Evolutionary conservation across 1,140 invertebrate genomes (phyloP).

Genomic region (Drosophila burlai): DNA sequence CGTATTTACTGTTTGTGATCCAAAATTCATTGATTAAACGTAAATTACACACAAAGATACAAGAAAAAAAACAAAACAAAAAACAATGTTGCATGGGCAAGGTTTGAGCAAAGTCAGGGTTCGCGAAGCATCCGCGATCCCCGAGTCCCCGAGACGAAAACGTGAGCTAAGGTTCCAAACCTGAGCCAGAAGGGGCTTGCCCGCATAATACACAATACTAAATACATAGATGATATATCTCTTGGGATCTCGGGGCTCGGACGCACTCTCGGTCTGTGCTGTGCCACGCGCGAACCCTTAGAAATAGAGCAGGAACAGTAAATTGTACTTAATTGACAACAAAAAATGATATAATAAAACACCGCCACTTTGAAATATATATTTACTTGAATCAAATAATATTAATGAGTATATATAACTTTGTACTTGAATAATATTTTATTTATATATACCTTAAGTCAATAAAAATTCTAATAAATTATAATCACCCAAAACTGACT

Average conservation of each 20-base stretch:
- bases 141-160: constrained; percentile 21
- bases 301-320: constrained; percentile 68
- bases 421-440: constrained; percentile 85
- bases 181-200: constrained; percentile 6
- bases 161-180: constrained; percentile 31
- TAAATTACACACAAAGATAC: constrained; percentile 47
- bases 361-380: constrained; percentile 79
- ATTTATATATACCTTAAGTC: constrained; percentile 84
- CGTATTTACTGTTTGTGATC: constrained; percentile 81
- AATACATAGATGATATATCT: constrained; percentile 10
- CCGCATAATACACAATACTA: constrained; percentile 12
- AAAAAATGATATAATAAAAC: constrained; percentile 57
- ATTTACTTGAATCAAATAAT: constrained; percentile 84
- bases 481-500: constrained; percentile 76
- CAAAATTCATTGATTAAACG: constrained; percentile 56
- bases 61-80: constrained; percentile 8
- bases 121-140: constrained; percentile 19
- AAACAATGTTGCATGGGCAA: constrained; percentile 64
- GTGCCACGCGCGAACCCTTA: constrained; percentile 33
- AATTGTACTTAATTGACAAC: constrained; percentile 75
- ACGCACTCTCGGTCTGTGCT: constrained; percentile 27
- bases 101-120: constrained; percentile 51
- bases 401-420: constrained; percentile 84
- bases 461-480: constrained; percentile 85
- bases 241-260: constrained; percentile 10